Evolutionary conservation across 2,113 vertebrate species (phyloP).

Genomic region (Gambusia holbrooki): DNA sequence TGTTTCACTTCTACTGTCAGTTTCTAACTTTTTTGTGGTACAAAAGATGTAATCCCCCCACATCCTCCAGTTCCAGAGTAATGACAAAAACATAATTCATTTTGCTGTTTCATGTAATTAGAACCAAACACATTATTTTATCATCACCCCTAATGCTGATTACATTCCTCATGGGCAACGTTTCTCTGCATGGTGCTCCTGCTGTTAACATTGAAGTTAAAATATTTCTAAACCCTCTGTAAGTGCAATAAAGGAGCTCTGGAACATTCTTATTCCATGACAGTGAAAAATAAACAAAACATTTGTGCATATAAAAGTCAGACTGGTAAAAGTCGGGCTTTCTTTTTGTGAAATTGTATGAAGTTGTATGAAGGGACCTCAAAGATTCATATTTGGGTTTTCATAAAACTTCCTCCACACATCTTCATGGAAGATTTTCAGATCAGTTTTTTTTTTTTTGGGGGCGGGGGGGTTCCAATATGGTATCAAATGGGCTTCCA

Average conservation of each 20-base stretch:
- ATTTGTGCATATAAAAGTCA: neutral
- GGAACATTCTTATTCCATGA: neutral
- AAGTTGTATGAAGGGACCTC: neutral
- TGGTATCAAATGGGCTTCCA: slow-evolving; percentile 29
- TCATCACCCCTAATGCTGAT: too few species aligned
- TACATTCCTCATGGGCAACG: too few species aligned
- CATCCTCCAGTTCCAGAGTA: too few species aligned
- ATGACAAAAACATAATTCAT: too few species aligned
- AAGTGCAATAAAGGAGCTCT: neutral
- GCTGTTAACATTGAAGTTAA: too few species aligned
- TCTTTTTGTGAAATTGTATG: neutral
- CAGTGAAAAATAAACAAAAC: neutral
- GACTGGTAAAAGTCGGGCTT: neutral
- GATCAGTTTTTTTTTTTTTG: neutral
- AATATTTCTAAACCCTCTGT: neutral
- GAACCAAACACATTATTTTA: too few species aligned
- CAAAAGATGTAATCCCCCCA: too few species aligned
- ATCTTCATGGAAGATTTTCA: neutral
- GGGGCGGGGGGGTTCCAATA: neutral
- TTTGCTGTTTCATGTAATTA: too few species aligned
- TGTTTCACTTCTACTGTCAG: too few species aligned
- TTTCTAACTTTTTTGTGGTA: too few species aligned
- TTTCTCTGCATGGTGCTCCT: too few species aligned
- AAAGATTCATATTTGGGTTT: neutral
- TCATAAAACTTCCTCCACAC: neutral